Evolutionary conservation across 2,888 invertebrate species (phyloP).

Genomic region (Leucoma salicis): DNA sequence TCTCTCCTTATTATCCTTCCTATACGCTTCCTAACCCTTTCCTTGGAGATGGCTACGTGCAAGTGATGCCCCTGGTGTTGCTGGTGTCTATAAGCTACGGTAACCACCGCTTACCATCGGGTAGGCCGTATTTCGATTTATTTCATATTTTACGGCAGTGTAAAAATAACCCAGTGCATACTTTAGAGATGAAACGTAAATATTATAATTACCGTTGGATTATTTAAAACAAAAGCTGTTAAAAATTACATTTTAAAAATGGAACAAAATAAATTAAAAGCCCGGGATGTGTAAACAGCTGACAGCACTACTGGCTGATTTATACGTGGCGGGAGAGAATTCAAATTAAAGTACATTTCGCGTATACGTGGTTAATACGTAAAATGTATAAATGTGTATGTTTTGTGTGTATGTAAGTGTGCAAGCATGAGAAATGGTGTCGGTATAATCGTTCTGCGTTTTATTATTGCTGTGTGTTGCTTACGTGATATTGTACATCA

Average conservation of each 20-base stretch:
- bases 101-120: no score
- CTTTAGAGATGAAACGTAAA: no score
- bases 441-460: not conserved
- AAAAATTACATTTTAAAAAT: not conserved
- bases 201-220: no score
- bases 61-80: no score
- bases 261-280: slow-evolving; percentile 2
- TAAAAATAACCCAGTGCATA: no score
- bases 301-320: slow-evolving; percentile 42
- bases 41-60: no score
- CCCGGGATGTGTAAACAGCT: slow-evolving; percentile 15
- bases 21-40: no score
- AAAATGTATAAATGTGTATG: slow-evolving; percentile 3
- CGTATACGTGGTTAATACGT: slow-evolving; percentile 4
- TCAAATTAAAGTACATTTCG: slow-evolving; percentile 45
- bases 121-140: no score
- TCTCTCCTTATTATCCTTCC: no score
- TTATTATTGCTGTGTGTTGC: not conserved
- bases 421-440: slow-evolving; percentile 6
- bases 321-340: slow-evolving; percentile 40
- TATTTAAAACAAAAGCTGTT: no score
- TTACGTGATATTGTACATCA: not conserved
- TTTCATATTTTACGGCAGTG: no score
- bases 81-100: no score
- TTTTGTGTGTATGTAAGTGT: slow-evolving; percentile 4